A percentile compares a stretch with the other conserved stretches of the same genome.
These are phyloP conservation scores for Gasterosteus nipponicus DNA, from an alignment of 2,113 vertebrate genomes.

Conservation along the genomic window DNA sequence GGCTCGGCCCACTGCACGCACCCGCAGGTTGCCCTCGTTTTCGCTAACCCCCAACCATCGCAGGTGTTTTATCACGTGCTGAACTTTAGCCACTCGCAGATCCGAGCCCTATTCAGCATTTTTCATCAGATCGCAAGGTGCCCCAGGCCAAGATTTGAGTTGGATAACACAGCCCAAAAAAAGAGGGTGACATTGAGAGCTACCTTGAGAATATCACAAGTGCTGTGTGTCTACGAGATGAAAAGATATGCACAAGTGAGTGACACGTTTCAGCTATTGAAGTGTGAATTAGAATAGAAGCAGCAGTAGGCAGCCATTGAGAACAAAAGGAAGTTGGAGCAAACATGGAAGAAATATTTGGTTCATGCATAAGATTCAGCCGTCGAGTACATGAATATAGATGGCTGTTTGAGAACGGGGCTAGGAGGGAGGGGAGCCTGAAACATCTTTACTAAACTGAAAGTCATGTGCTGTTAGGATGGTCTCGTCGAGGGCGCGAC, in stretches of 20 bases:
- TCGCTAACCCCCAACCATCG: constrained; percentile 57
- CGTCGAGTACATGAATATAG: constrained; percentile 40
- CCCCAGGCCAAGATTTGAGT: constrained; percentile 39
- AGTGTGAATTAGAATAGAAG: constrained; percentile 39
- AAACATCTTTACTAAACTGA: constrained; percentile 41
- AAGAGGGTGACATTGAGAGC: constrained; percentile 35
- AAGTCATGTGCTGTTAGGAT: constrained; percentile 32
- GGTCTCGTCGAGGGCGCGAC: constrained; percentile 35
- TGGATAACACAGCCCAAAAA: constrained; percentile 44
- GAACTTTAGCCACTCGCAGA: constrained; percentile 53
- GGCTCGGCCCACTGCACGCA: constrained; percentile 43
- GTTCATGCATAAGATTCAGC: constrained; percentile 37
- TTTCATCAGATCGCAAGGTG: constrained; percentile 41
- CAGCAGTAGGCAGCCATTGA: constrained; percentile 5
- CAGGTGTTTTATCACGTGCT: constrained; percentile 65
- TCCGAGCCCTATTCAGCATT: constrained; percentile 49
- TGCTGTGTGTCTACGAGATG: neutral
- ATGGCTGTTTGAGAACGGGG: constrained; percentile 18
- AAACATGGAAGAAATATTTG: constrained; percentile 8
- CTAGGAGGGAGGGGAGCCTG: constrained; percentile 30
- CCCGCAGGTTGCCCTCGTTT: constrained; percentile 60
- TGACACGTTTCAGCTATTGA: constrained; percentile 46
- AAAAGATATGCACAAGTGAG: constrained; percentile 40
- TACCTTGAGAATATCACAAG: constrained; percentile 56
- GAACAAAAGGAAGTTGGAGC: constrained; percentile 36